These are phyloP conservation scores for Otolemur crassicaudatus DNA, from an alignment of 2,797 vertebrate genomes.

Conservation along the genomic window DNA sequence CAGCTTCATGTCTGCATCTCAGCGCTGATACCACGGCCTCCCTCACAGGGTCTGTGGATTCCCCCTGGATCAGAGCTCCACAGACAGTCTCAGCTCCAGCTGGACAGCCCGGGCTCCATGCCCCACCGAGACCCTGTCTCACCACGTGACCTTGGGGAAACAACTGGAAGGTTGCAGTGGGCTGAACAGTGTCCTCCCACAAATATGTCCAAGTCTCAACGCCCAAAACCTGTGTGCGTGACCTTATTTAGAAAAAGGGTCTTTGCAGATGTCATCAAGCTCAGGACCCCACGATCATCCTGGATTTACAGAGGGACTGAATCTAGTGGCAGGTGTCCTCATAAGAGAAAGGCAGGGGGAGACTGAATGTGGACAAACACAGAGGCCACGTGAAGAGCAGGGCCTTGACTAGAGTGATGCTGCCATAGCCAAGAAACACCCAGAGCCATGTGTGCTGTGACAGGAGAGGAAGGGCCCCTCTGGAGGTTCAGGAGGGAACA, in stretches of 20 bases:
- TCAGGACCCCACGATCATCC: not conserved
- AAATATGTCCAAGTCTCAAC: not conserved
- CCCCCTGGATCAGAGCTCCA: not conserved
- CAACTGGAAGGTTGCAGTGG: not conserved
- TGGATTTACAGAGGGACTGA: not conserved
- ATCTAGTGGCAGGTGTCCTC: not conserved
- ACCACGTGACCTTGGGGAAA: not conserved
- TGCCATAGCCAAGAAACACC: not conserved
- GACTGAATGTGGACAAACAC: not conserved
- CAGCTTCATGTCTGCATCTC: accelerated
- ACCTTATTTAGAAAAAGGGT: not conserved
- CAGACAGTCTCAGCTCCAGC: not conserved
- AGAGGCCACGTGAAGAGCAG: not conserved
- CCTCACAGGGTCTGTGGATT: accelerated
- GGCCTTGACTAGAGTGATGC: not conserved
- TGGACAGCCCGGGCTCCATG: not conserved
- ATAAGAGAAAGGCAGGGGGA: not conserved
- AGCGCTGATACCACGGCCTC: not conserved
- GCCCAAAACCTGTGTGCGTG: too few relatives aligned
- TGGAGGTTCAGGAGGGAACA: accelerated
- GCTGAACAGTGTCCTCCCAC: not conserved
- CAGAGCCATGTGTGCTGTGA: not conserved
- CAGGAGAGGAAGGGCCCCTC: too few relatives aligned
- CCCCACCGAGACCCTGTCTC: not conserved
- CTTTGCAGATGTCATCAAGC: not conserved